Base-by-base conservation (phyloP, 2,888 invertebrate genomes). In the Glyphotaelius pellucidus region DNA sequence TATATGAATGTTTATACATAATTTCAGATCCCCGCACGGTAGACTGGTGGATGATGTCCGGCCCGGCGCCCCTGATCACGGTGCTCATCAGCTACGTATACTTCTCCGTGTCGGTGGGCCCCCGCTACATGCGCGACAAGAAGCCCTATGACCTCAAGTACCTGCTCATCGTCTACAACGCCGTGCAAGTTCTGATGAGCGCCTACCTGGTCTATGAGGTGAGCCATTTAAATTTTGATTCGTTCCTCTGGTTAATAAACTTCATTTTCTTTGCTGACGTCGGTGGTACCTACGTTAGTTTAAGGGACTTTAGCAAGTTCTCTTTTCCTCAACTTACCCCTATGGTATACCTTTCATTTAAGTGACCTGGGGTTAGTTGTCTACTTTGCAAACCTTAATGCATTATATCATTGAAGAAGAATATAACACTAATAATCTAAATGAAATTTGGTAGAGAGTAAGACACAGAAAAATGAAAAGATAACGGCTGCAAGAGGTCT, bases 141-240 rank as follows among this genome's bases (percentile, higher is more conserved):
- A 97, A 97, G 93, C 97, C 98, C 0, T 97, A 97, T 94, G 97
- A 98, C 94, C 94, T 99, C 91, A 97, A 98, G 94, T 96, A 96
- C 86, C 94, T 97, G 0, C 97, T 99, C 94, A 96, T 98, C 31
- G 94, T 96, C 0, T 99, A 99, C 95, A 99, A 99, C 94, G 96
- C 98, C n/a, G 97, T 97, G 91, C 99, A 99, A 97, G 98, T 99
- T 9, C 86, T 98, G 25, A 97, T 98, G 95, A 99, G 98, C 94
- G 95, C 97, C 25, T 99, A 97, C 96, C 96, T 99, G 94, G 96
- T 96, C 2, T 95, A 96, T 94, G 96, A 96, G 95, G 96, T 96
- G 92, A 94, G 95, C 84, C 1, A 3, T n/a, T 25, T 9, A 7
- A 25, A 25, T 7, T 67, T 19, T 67, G 25, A 81, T 31, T 81